A percentile compares a stretch with the other conserved stretches of the same genome.
Evolutionary conservation across 2,797 vertebrate species (phyloP).

Genomic region (Girardinus metallicus): DNA sequence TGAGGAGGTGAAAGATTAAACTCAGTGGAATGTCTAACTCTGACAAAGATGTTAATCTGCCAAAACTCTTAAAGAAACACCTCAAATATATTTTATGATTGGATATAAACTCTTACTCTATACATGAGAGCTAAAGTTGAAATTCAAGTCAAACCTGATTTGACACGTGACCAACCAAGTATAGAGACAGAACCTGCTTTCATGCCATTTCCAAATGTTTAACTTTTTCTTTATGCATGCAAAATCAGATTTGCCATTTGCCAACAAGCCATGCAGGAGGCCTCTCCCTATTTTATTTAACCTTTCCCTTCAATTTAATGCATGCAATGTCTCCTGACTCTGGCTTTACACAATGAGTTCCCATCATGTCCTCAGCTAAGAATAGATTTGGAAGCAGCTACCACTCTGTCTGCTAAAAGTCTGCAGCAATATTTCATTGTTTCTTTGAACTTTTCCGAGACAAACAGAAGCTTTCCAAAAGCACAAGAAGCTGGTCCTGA

Average conservation of each 20-base stretch:
- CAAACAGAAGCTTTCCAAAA: neutral
- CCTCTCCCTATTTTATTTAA: constrained; percentile 15
- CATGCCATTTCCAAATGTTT: neutral
- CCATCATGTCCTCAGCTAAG: constrained; percentile 31
- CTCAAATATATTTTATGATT: neutral
- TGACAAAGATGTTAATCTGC: constrained; percentile 1
- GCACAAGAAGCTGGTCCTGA: neutral
- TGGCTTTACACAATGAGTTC: constrained; percentile 25
- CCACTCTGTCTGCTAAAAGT: constrained; percentile 9
- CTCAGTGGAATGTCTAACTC: neutral
- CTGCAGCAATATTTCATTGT: constrained; percentile 9
- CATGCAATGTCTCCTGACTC: constrained; percentile 11
- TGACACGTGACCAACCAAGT: neutral
- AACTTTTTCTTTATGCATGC: neutral
- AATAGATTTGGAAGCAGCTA: constrained; percentile 40
- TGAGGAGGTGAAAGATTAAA: constrained; percentile 29
- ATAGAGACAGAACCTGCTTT: constrained; percentile 2
- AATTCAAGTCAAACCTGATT: constrained; percentile 44
- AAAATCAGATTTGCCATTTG: constrained; percentile 4
- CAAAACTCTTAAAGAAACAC: neutral
- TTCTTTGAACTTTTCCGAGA: constrained; percentile 1
- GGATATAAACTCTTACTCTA: neutral
- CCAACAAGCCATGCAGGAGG: neutral
- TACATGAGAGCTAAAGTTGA: neutral
- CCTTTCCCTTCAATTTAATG: constrained; percentile 27